These are phyloP conservation scores for Myrmecophaga tridactyla DNA, from an alignment of 2,113 vertebrate species.

Conservation along the genomic window DNA sequence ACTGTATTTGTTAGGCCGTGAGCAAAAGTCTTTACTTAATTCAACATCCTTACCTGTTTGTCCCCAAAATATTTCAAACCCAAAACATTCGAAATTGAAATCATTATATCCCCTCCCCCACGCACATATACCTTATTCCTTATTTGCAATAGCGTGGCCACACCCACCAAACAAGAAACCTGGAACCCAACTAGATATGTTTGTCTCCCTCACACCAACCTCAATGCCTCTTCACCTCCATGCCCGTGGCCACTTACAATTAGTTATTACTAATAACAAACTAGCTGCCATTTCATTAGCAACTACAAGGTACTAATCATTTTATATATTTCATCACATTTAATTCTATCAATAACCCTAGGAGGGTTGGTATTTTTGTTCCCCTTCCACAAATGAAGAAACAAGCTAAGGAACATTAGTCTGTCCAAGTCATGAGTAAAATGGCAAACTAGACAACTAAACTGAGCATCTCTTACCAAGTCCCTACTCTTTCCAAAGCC, in stretches of 20 bases:
- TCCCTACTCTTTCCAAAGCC: neutral
- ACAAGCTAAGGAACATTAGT: slow-evolving; percentile 25
- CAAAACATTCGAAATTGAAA: neutral
- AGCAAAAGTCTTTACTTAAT: slow-evolving; percentile 33
- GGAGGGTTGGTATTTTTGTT: neutral
- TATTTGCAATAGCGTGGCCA: neutral
- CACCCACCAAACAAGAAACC: neutral
- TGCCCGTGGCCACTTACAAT: neutral
- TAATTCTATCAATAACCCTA: neutral
- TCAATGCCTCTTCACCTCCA: neutral
- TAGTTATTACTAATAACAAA: slow-evolving; percentile 18
- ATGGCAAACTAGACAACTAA: neutral
- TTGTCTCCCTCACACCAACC: neutral
- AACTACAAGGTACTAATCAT: neutral
- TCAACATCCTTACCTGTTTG: neutral
- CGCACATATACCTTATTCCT: neutral
- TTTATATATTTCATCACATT: neutral
- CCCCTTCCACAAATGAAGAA: slow-evolving; percentile 40
- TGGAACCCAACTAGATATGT: neutral
- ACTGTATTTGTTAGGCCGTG: neutral
- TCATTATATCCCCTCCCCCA: neutral
- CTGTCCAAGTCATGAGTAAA: neutral
- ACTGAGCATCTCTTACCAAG: neutral
- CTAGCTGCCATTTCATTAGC: neutral
- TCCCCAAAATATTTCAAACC: slow-evolving; percentile 10